phyloP scores from a whole-genome alignment of 2,797 vertebrate species.

The Buphagus erythrorhynchus region DNA sequence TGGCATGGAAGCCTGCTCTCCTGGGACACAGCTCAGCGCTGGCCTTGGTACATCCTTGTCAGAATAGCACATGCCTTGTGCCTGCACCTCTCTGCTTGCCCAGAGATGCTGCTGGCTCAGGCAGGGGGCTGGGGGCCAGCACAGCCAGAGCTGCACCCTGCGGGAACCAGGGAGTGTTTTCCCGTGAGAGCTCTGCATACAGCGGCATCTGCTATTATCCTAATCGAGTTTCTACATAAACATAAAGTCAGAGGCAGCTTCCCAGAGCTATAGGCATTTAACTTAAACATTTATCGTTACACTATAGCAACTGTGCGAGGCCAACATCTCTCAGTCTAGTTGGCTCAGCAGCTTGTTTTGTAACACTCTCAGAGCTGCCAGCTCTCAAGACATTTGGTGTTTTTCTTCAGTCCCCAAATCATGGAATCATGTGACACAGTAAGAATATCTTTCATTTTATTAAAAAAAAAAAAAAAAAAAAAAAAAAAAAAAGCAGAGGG shows the following conservation, averaged over 20 bases:
- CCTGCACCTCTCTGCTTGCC: neutral
- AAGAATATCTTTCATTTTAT: slow-evolving; percentile 42
- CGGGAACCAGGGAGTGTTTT: neutral
- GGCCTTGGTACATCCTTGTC: accelerated
- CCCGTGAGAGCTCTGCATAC: neutral
- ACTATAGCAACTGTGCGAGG: slow-evolving; percentile 31
- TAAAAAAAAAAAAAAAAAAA: neutral
- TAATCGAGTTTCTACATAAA: neutral
- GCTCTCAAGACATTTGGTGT: slow-evolving; percentile 72
- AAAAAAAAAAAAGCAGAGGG: neutral
- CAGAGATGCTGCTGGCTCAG: neutral
- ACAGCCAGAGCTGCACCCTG: accelerated
- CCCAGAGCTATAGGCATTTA: slow-evolving; percentile 29
- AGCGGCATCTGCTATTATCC: neutral
- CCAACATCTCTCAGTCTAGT: slow-evolving; percentile 54
- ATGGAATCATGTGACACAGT: neutral
- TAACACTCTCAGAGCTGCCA: slow-evolving; percentile 61
- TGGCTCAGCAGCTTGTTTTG: slow-evolving; percentile 68
- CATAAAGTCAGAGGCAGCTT: slow-evolving; percentile 11
- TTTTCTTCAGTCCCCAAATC: slow-evolving; percentile 62
- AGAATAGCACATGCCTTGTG: neutral
- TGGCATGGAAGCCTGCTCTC: accelerated
- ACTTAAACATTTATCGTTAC: slow-evolving; percentile 60
- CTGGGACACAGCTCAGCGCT: accelerated
- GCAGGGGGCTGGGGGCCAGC: neutral